These are phyloP conservation scores for Lophotriccus pileatus DNA, from an alignment of 2,797 vertebrate genomes.

Conservation along the genomic window DNA sequence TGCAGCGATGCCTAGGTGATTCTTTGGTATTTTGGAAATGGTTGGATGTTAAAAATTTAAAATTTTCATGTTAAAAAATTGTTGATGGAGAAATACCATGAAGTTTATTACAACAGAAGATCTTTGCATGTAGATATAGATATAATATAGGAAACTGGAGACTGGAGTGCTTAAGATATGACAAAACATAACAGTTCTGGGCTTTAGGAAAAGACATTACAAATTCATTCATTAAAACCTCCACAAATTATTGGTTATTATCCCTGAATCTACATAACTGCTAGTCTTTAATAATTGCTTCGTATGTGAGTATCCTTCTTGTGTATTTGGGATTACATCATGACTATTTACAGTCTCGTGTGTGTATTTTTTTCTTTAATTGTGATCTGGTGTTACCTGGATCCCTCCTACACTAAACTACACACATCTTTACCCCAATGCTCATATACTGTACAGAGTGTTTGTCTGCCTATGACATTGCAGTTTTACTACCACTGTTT, in stretches of 20 bases:
- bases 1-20: not conserved
- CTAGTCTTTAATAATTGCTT: not conserved
- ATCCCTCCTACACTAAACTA: not conserved
- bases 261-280: not conserved
- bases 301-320: not conserved
- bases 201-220: not conserved
- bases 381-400: not conserved
- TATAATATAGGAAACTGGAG: not conserved
- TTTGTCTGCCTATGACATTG: not conserved
- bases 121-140: not conserved
- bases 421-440: not conserved
- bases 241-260: not conserved
- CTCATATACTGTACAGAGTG: not conserved
- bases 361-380: not conserved
- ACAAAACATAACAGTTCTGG: not conserved
- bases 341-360: not conserved
- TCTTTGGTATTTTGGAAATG: not conserved
- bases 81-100: not conserved
- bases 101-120: not conserved
- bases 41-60: not conserved
- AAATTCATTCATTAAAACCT: not conserved
- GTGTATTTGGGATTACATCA: not conserved
- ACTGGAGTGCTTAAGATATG: not conserved
- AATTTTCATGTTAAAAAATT: not conserved
- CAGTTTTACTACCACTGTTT: not conserved